phyloP scores from a whole-genome alignment of 2,113 vertebrate genomes.

The Serinus canaria region DNA sequence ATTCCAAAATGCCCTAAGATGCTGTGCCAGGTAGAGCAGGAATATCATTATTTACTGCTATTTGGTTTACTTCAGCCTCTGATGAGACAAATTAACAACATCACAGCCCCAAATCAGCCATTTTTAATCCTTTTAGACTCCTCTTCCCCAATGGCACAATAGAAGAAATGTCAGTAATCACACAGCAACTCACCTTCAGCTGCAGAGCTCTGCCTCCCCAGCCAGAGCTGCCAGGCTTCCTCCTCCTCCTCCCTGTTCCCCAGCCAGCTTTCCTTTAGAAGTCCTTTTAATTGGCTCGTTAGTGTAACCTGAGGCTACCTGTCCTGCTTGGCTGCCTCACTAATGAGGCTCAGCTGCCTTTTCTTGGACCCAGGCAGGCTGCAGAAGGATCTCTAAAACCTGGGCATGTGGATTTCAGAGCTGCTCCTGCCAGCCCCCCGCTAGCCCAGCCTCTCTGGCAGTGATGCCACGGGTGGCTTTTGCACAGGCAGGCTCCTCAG shows the following conservation, averaged over 20 bases:
- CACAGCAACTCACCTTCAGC: background rate
- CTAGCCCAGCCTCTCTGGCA: background rate
- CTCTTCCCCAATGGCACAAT: background rate
- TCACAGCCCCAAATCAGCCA: background rate
- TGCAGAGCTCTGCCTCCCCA: background rate
- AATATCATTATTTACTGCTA: background rate
- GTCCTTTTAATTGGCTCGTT: slow-evolving; percentile 41
- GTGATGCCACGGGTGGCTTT: background rate
- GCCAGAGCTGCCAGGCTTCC: background rate
- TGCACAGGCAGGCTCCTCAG: background rate
- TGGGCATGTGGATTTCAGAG: background rate
- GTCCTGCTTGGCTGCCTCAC: slow-evolving; percentile 44
- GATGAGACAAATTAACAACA: background rate
- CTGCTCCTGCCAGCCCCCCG: background rate
- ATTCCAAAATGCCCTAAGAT: background rate
- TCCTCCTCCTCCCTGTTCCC: background rate
- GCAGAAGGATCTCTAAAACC: slow-evolving; percentile 7
- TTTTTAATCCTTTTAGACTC: background rate
- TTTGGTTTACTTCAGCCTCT: background rate
- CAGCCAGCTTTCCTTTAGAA: slow-evolving; percentile 7
- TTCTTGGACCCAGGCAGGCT: background rate
- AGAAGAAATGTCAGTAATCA: background rate
- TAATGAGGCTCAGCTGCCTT: slow-evolving; percentile 47
- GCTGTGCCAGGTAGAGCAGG: background rate
- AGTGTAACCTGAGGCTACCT: slow-evolving; percentile 51